A percentile compares a stretch with the other conserved stretches of the same genome.
These are phyloP conservation scores for Syritta pipiens DNA, from an alignment of 2,888 invertebrate species.

Conservation along the genomic window DNA sequence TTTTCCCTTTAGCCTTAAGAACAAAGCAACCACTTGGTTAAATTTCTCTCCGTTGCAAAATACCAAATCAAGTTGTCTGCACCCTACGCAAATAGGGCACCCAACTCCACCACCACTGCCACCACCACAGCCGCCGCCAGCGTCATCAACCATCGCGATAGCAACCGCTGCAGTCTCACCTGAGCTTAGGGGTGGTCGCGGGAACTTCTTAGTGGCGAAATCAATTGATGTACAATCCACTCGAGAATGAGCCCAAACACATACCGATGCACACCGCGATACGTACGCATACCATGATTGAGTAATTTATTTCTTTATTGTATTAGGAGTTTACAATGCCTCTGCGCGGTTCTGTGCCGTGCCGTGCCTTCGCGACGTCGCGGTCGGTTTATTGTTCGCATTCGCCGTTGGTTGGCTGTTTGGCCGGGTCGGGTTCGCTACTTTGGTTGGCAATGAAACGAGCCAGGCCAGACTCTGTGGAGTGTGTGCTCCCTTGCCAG, in stretches of 20 bases:
- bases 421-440: too few species aligned
- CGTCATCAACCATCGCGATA: too few species aligned
- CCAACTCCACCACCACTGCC: too few species aligned
- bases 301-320: conserved; percentile 80
- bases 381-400: conserved; percentile 55
- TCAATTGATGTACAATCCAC: conserved; percentile 46
- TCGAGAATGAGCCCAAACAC: conserved; percentile 24
- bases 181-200: conserved; percentile 39
- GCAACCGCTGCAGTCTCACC: not conserved
- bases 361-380: too few species aligned
- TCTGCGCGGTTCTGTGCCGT: too few species aligned
- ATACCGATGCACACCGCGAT: conserved; percentile 13
- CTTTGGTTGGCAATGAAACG: conserved; percentile 18
- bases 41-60: too few species aligned
- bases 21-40: too few species aligned
- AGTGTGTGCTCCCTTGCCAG: too few species aligned
- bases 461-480: conserved; percentile 12
- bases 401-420: conserved; percentile 33
- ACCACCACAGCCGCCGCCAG: too few species aligned
- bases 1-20: too few species aligned
- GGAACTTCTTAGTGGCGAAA: conserved; percentile 26
- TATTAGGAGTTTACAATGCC: conserved; percentile 75
- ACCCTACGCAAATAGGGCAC: too few species aligned
- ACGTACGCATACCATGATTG: conserved; percentile 64
- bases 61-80: too few species aligned